Base-by-base conservation (phyloP, 2,888 invertebrate species). In the Leptopilina syphax region DNA sequence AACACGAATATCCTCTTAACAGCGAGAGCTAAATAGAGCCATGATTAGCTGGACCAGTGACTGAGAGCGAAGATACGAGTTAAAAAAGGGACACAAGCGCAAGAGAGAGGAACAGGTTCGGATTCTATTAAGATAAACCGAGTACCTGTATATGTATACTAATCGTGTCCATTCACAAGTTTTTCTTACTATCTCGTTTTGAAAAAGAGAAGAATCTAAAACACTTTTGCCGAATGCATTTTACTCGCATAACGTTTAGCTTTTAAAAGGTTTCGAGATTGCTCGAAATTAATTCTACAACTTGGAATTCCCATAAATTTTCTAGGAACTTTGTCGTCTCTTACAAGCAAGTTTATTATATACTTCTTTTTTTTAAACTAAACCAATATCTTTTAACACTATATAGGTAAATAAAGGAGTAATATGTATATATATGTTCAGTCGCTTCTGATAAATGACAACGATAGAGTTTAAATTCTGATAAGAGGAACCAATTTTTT, bases 1-100 rank as follows among this genome's bases (percentile, higher is more conserved):
- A 87, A 92, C 92, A 91, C 89, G 91, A 88, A 91, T 91, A 91
- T 90, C 91, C 91, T 91, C 90, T 92, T 92, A 92, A 91, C 89
- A 89, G 89, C 84, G 85, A 87, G 86, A 89, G 89, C 89, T 88
- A 91, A 91, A 91, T 91, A 91, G 91, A 92, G 91, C 89, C 90
- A 86, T 91, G 91, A 73, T 73, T 73, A 57, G 70, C 54, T 73
- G 70, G 54, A 34, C 70, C 57, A 73, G 9, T 4, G 34, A 73
- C 8, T 13, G 54, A 73, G 34, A 57, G 27, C 1, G 18, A 18
- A 18, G 27, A 73, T 54, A 67, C n/a, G 18, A 47, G 18, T 12
- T 44, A 9, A 24, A 24, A 47, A 18, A 24, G 24, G 24, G 24
- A 63, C 24, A 24, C 7, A 24, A 24, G 13, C 7, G 9, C 77